Evolutionary conservation across 2,113 vertebrate species (phyloP).

Genomic region (Speoplatyrhinus poulsoni): DNA sequence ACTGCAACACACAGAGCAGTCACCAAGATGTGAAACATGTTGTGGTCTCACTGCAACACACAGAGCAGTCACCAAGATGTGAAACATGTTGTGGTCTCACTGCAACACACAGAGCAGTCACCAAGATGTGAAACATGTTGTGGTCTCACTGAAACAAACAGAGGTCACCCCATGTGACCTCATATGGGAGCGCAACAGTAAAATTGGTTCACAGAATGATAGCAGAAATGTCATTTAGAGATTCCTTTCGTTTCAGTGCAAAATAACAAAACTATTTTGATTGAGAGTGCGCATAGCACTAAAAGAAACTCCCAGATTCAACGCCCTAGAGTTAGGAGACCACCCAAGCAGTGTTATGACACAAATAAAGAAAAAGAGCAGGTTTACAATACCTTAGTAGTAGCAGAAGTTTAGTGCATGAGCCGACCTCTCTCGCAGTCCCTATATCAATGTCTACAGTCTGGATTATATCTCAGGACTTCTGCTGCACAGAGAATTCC

Average conservation of each 20-base stretch:
- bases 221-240: background rate
- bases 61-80: background rate
- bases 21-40: slow-evolving; percentile 1
- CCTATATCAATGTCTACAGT: slow-evolving; percentile 52
- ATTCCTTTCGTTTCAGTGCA: background rate
- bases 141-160: background rate
- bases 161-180: background rate
- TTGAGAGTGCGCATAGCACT: too few relatives aligned
- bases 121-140: too few relatives aligned
- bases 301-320: too few relatives aligned
- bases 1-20: slow-evolving; percentile 46
- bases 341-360: slow-evolving; percentile 21
- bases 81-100: too few relatives aligned
- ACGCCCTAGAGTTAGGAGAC: background rate
- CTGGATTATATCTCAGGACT: slow-evolving; percentile 70
- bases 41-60: slow-evolving; percentile 51
- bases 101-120: background rate
- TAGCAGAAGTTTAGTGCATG: slow-evolving; percentile 56
- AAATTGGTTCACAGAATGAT: background rate
- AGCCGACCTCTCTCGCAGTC: slow-evolving; percentile 31
- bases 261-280: background rate
- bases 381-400: slow-evolving; percentile 62
- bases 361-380: background rate
- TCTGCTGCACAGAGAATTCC: slow-evolving; percentile 62
- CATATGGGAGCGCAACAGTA: background rate